A percentile compares a stretch with the other conserved stretches of the same genome.
Conservation (phyloP, 1,140 invertebrate species). For the Penaeus vannamei region DNA sequence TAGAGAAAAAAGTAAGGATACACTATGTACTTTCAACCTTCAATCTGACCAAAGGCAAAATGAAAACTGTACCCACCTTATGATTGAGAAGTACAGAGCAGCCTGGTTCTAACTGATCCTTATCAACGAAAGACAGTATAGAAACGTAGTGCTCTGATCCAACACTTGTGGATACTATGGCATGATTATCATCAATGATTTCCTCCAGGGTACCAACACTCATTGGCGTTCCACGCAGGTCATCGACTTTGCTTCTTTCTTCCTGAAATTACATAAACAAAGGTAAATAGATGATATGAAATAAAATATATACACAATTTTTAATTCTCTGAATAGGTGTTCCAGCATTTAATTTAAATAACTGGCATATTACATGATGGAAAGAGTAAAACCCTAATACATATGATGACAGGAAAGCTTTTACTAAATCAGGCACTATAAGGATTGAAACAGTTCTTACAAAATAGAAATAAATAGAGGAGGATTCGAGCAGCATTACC, state of each 20-base stretch:
- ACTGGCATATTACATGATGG: not conserved
- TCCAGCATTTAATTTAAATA: not conserved
- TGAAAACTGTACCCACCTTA: slow-evolving; percentile 80
- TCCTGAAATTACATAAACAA: slow-evolving; percentile 75
- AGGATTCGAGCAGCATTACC: too few species aligned
- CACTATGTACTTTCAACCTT: not conserved
- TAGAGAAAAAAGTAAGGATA: too few species aligned
- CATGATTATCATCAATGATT: slow-evolving; percentile 99
- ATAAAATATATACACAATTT: not conserved
- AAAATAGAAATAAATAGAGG: too few species aligned
- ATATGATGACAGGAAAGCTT: not conserved
- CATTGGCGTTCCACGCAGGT: slow-evolving; percentile 98
- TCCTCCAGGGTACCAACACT: slow-evolving; percentile 99
- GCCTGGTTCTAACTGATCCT: slow-evolving; percentile 98
- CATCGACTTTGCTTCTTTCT: slow-evolving; percentile 95
- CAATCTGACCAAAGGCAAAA: not conserved
- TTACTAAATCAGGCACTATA: too few species aligned
- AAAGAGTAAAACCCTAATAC: too few species aligned
- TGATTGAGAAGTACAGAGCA: slow-evolving; percentile 99
- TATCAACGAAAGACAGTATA: slow-evolving; percentile 99
- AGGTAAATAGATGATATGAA: not conserved
- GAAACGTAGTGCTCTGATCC: slow-evolving; percentile 99
- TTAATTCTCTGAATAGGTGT: not conserved
- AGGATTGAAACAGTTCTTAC: too few species aligned
- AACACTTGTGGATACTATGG: slow-evolving; percentile 99